Evolutionary conservation across 2,888 invertebrate genomes (phyloP).

Genomic region (Eubasilissa splendida): DNA sequence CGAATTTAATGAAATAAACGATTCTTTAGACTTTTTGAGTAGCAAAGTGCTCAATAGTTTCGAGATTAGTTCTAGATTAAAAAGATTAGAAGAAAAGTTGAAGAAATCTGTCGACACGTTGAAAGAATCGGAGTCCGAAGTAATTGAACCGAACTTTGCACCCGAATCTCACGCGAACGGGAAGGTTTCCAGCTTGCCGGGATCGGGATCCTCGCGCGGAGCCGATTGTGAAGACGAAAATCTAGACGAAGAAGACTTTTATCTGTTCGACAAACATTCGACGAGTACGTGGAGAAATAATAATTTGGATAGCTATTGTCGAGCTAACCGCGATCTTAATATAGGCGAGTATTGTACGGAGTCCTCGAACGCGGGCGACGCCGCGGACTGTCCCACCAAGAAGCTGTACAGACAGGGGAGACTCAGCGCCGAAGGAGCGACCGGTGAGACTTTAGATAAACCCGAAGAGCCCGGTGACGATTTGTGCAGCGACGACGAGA

Average conservation of each 20-base stretch:
- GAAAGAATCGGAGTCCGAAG: constrained; percentile 58
- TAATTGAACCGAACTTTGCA: constrained; percentile 61
- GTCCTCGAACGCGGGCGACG: background rate
- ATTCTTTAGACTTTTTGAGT: constrained; percentile 58
- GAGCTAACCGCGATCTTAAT: constrained; percentile 34
- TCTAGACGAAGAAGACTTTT: background rate
- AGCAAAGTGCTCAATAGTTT: constrained; percentile 64
- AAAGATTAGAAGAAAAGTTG: constrained; percentile 66
- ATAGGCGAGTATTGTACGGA: constrained; percentile 39
- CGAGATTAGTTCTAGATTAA: constrained; percentile 68
- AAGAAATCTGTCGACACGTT: constrained; percentile 60
- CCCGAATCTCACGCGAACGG: constrained; percentile 31
- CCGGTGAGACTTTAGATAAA: background rate
- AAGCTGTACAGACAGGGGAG: background rate
- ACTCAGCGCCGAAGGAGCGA: constrained; percentile 2
- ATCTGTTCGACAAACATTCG: background rate
- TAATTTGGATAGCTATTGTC: background rate
- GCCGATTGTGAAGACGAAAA: background rate
- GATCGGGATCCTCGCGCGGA: constrained; percentile 15
- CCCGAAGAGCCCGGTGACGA: constrained; percentile 59
- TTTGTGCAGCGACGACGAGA: constrained; percentile 59
- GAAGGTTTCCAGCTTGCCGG: background rate
- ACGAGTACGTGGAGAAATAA: background rate
- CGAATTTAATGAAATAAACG: constrained; percentile 2
- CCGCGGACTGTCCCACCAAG: constrained; percentile 35